phyloP scores from a whole-genome alignment of 2,113 vertebrate genomes.

The Leptobrachium leishanense region DNA sequence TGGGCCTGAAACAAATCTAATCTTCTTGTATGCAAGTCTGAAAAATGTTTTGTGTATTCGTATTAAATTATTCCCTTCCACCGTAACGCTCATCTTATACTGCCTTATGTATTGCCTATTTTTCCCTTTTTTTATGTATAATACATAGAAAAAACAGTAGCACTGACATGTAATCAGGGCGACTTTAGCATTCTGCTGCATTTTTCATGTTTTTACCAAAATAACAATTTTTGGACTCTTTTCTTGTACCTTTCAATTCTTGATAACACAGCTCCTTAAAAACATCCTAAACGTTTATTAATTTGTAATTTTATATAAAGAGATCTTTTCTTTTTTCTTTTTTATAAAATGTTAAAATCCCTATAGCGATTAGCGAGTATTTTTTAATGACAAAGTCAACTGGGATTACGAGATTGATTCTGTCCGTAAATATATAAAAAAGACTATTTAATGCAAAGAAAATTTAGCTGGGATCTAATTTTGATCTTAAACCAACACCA shows the following conservation, averaged over 20 bases:
- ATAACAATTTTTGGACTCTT: background rate
- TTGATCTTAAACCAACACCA: background rate
- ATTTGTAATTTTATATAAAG: slow-evolving; percentile 12
- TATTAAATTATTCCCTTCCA: slow-evolving; percentile 45
- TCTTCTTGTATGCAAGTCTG: slow-evolving; percentile 51
- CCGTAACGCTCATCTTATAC: slow-evolving; percentile 64
- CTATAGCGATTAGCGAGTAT: no score
- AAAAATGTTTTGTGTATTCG: slow-evolving; percentile 38
- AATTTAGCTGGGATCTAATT: slow-evolving; percentile 4
- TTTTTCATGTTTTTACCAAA: background rate
- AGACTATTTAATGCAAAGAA: no score
- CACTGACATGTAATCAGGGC: background rate
- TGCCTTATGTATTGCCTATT: slow-evolving; percentile 55
- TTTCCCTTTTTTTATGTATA: background rate
- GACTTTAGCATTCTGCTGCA: background rate
- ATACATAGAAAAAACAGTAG: background rate
- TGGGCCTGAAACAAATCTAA: slow-evolving; percentile 56
- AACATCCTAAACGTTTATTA: background rate
- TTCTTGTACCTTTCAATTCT: background rate
- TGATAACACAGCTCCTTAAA: background rate
- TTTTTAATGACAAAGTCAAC: no score
- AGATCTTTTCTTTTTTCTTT: no score
- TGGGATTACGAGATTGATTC: no score
- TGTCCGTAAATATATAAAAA: no score
- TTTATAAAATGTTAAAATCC: no score